Conservation (phyloP, 2,797 vertebrate species). For the Coreius guichenoti region DNA sequence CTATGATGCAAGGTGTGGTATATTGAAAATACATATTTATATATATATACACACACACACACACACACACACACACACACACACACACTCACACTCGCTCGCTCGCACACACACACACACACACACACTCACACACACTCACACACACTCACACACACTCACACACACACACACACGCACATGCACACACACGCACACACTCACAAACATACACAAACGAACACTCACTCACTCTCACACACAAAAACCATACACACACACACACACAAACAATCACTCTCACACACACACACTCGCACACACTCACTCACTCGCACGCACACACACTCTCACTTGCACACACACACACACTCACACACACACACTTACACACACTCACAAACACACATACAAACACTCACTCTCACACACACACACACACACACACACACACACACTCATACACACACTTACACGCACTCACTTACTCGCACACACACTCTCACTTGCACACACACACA, state of each 20-base stretch:
- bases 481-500: neutral
- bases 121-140: conserved; percentile 30
- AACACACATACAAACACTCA: neutral
- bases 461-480: neutral
- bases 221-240: neutral
- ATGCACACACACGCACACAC: no score
- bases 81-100: no score
- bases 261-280: no score
- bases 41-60: neutral
- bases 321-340: neutral
- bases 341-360: no score
- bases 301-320: neutral
- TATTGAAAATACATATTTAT: no score
- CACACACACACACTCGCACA: no score
- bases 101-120: neutral
- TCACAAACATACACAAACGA: neutral
- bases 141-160: conserved; percentile 3
- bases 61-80: no score
- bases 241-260: no score
- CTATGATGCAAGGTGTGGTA: no score
- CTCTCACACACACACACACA: no score
- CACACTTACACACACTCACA: neutral
- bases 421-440: no score
- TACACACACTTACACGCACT: rapidly evolving
- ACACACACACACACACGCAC: neutral